phyloP scores from a whole-genome alignment of 2,888 invertebrate species.

The Resseliella maxima region DNA sequence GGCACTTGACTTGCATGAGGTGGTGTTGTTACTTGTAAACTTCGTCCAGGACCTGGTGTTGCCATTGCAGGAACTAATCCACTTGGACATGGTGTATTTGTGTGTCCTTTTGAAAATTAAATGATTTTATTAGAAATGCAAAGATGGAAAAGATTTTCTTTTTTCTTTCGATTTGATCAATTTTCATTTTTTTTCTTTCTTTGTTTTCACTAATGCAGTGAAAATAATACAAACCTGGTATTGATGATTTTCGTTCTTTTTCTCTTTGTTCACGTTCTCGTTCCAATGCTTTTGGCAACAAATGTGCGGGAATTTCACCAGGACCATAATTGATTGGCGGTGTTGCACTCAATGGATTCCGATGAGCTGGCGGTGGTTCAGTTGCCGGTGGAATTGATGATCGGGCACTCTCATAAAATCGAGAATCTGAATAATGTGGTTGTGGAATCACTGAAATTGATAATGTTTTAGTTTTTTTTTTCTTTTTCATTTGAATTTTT shows the following conservation, averaged over 20 bases:
- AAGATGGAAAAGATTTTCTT: too few species aligned
- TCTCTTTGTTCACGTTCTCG: constrained; percentile 59
- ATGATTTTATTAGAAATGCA: too few species aligned
- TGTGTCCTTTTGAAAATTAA: constrained; percentile 59
- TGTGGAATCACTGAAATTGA: constrained; percentile 65
- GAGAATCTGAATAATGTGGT: constrained; percentile 67
- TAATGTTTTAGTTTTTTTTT: not conserved
- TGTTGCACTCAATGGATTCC: constrained; percentile 66
- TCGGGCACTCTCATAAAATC: constrained; percentile 70
- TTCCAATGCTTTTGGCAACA: constrained; percentile 49
- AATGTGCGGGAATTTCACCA: constrained; percentile 29
- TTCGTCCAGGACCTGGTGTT: constrained; percentile 61
- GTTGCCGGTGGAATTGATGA: constrained; percentile 67
- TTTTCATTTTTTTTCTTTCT: too few species aligned
- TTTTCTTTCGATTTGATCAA: too few species aligned
- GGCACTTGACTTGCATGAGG: constrained; percentile 83
- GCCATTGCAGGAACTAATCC: constrained; percentile 63
- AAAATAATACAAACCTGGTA: constrained; percentile 60
- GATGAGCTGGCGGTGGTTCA: constrained; percentile 74
- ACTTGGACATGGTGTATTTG: constrained; percentile 61
- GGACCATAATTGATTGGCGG: constrained; percentile 62
- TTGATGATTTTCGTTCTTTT: constrained; percentile 61
- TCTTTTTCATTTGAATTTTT: not conserved
- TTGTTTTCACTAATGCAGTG: not conserved
- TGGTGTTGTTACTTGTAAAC: constrained; percentile 68